Percentiles rank a stretch among this genome's conserved stretches.
Evolutionary conservation across 2,797 vertebrate genomes (phyloP).

Genomic region (Gadopsis marmoratus): DNA sequence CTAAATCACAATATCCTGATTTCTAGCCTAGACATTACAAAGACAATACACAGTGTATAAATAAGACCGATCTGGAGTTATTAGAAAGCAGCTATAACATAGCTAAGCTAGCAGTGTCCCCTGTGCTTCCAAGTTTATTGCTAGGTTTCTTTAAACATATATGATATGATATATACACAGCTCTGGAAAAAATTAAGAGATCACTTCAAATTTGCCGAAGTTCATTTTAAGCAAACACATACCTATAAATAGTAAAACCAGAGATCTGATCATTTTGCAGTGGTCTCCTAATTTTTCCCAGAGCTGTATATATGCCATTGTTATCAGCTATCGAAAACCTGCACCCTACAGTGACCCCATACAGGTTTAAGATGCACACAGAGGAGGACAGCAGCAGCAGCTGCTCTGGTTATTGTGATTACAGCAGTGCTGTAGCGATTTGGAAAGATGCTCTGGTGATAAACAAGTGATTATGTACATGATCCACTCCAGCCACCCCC

Average conservation of each 20-base stretch:
- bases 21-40: not conserved
- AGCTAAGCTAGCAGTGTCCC: not conserved
- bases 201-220: too few relatives aligned
- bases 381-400: constrained; percentile 30
- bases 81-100: not conserved
- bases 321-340: not conserved
- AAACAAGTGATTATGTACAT: constrained; percentile 79
- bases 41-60: too few relatives aligned
- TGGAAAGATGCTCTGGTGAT: constrained; percentile 72
- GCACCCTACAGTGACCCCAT: constrained; percentile 14
- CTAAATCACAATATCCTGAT: not conserved
- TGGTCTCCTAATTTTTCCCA: not conserved
- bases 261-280: too few relatives aligned
- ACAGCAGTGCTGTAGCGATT: constrained; percentile 68
- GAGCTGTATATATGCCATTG: not conserved
- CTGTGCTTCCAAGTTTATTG: not conserved
- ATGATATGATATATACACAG: too few relatives aligned
- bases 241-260: too few relatives aligned
- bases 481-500: constrained; percentile 70
- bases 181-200: too few relatives aligned
- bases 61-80: not conserved
- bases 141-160: too few relatives aligned
- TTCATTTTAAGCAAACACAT: too few relatives aligned
- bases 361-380: constrained; percentile 44
- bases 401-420: constrained; percentile 71